Conservation (phyloP, 2,888 invertebrate species). For the Eupithecia pulchellata region DNA sequence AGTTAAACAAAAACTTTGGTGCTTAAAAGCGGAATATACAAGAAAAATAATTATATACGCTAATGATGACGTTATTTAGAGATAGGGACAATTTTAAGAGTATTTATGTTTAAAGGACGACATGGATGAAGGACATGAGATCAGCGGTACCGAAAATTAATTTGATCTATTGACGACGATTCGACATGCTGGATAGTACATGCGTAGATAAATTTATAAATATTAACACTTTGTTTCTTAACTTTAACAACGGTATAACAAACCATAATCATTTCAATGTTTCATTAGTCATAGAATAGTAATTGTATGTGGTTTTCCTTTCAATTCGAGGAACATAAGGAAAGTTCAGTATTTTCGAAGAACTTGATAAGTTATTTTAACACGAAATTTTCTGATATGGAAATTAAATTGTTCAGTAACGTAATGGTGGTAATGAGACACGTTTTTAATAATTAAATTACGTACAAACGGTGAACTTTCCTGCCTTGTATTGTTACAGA, state of each 20-base stretch:
- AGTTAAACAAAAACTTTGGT: not conserved
- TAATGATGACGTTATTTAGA: not conserved
- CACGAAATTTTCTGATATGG: not conserved
- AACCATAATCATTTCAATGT: not conserved
- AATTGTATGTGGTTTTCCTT: not conserved
- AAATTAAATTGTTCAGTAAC: not conserved
- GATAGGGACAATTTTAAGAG: not conserved
- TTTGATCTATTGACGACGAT: not conserved
- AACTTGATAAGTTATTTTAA: not conserved
- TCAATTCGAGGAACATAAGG: not conserved
- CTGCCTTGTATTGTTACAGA: not conserved
- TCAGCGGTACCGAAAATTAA: not conserved
- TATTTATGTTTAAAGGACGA: not conserved
- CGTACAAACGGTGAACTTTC: not conserved
- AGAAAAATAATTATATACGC: constrained; percentile 56
- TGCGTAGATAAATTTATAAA: not conserved
- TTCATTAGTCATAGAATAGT: not conserved
- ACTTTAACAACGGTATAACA: not conserved
- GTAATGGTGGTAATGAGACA: not conserved
- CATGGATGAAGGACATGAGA: not conserved
- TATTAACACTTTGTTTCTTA: not conserved
- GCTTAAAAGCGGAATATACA: constrained; percentile 78
- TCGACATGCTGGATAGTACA: not conserved
- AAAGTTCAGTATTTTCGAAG: not conserved
- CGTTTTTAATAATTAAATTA: not conserved